A percentile compares a stretch with the other conserved stretches of the same genome.
Conservation (phyloP, 2,113 vertebrate genomes). For the Lagopus muta region DNA sequence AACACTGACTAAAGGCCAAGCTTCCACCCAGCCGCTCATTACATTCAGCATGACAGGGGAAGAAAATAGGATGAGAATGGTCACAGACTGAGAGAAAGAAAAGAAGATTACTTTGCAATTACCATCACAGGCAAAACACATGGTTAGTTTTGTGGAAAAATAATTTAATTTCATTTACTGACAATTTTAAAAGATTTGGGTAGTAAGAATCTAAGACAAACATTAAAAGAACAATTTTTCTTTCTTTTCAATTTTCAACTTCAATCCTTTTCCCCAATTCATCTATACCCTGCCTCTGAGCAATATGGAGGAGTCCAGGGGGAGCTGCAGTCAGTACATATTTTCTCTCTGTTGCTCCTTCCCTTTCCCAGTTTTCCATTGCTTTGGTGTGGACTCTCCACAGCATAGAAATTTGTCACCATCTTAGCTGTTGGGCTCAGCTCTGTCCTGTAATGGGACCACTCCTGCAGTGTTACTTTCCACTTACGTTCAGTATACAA, state of each 20-base stretch:
- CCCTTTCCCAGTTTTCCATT: neutral
- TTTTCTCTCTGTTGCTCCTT: neutral
- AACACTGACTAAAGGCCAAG: neutral
- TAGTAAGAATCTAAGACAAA: neutral
- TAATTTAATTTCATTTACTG: neutral
- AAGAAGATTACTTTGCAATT: neutral
- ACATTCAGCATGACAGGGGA: neutral
- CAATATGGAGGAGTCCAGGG: neutral
- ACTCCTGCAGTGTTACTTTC: neutral
- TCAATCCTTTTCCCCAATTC: neutral
- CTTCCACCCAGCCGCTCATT: neutral
- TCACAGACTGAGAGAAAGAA: neutral
- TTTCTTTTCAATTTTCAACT: neutral
- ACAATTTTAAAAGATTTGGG: neutral
- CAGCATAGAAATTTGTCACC: neutral
- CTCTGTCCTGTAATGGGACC: neutral
- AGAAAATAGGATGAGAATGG: neutral
- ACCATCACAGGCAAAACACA: neutral
- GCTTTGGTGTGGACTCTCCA: neutral
- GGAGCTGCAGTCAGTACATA: neutral
- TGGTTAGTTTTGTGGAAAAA: neutral
- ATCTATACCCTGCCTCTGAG: neutral
- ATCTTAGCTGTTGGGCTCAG: neutral
- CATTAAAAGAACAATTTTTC: neutral
- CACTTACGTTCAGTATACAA: neutral